Base-by-base conservation (phyloP, 1,140 invertebrate species). In the Neotoxoptera formosana region DNA sequence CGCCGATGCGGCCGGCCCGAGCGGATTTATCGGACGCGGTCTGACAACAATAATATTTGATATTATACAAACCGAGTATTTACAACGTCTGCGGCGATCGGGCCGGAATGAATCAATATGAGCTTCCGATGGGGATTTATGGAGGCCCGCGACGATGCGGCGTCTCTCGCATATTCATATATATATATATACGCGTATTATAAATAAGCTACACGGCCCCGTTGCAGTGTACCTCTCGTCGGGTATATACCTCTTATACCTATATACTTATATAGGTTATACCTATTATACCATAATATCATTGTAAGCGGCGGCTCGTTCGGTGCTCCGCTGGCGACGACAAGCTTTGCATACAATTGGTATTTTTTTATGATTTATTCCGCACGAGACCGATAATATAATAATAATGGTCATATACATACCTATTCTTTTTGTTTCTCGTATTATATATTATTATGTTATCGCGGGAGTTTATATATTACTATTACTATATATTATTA, bases 301-400 rank as follows among this genome's bases (percentile, higher is more conserved):
- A 45, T 51, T 53, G 21, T 25, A 4, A 20, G 7, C 20, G n/a
- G n/a, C n/a, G n/a, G 21, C 87, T 21, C 88, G 88, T 89, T 56
- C 36, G 53, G 36, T 34, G 34, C 51, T 17, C 88, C 51, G 87
- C 87, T 89, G 87, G 53, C 87, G 87, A 36, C 21, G 51, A 88
- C 90, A 92, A 92, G 41, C 41, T 93, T 93, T 93, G 91, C 91
- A 93, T 93, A 93, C 91, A 93, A 93, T 93, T 45, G 91, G 48
- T 93, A 93, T 93, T 84, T 93, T 84, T 67, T 30, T 93, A 93
- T 93, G 91, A 93, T 93, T 93, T 93, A 93, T 93, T 81, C 76
- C 47, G n/a, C 51, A 53, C 48, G 53, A 36, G 14, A 93, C 23
- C 91, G 34, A 86, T 86, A 86, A 56, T 86, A 86, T 93, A 86